Conservation (phyloP, 2,113 vertebrate species). For the Dendropsophus ebraccatus region DNA sequence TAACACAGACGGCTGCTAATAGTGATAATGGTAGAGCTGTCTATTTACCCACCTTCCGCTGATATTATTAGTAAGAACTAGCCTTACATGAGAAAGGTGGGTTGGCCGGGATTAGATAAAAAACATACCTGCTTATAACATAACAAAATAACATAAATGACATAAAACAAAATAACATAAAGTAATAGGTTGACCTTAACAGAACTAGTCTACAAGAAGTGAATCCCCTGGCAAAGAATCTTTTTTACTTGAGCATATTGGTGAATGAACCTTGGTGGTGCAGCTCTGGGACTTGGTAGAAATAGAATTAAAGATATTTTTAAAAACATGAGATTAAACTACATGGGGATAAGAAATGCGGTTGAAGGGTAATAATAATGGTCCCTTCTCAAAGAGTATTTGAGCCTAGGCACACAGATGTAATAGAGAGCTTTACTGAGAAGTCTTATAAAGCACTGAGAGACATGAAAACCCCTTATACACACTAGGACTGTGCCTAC, state of each 20-base stretch:
- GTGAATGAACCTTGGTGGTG: background rate
- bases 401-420: background rate
- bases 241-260: background rate
- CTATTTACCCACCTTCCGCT: too few species aligned
- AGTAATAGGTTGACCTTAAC: background rate
- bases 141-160: too few species aligned
- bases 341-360: background rate
- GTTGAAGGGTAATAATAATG: background rate
- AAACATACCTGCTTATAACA: too few species aligned
- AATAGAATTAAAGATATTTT: background rate
- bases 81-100: too few species aligned
- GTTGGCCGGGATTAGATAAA: too few species aligned
- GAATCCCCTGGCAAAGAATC: background rate
- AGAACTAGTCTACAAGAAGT: background rate
- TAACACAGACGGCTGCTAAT: too few species aligned
- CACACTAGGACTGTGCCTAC: conserved; percentile 9
- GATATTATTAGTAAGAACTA: too few species aligned
- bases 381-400: background rate
- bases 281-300: background rate
- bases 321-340: too few species aligned
- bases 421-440: background rate
- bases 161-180: too few species aligned
- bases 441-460: background rate
- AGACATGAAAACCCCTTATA: background rate
- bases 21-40: too few species aligned